Conservation (phyloP, 2,113 vertebrate genomes). For the Oenanthe melanoleuca region DNA sequence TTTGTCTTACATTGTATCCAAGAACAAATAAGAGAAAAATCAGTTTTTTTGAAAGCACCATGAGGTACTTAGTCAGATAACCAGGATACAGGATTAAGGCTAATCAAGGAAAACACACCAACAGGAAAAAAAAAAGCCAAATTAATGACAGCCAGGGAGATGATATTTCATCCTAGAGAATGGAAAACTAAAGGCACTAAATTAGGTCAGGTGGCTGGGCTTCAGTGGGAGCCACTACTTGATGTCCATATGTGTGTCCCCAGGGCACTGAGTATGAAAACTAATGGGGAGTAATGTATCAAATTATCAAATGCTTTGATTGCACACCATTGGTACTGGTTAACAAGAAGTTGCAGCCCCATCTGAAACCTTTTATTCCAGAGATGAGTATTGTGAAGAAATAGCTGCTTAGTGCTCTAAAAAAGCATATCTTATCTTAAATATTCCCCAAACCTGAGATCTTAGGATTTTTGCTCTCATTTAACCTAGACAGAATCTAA, state of each 20-base stretch:
- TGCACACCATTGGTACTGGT: neutral
- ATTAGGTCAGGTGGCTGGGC: neutral
- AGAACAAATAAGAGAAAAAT: neutral
- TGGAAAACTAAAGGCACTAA: neutral
- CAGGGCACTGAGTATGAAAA: neutral
- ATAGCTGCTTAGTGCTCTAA: neutral
- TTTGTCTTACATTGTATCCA: neutral
- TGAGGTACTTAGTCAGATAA: neutral
- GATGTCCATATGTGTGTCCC: neutral
- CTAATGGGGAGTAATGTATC: neutral
- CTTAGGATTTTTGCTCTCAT: neutral
- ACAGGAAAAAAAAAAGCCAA: neutral
- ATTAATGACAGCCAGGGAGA: neutral
- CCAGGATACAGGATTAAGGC: neutral
- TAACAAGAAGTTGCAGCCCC: neutral
- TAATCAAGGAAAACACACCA: neutral
- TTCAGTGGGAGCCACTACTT: neutral
- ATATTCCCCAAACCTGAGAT: neutral
- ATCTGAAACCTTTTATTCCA: neutral
- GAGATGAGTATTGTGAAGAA: neutral
- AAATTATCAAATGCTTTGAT: neutral
- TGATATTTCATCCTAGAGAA: neutral
- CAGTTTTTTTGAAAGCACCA: neutral
- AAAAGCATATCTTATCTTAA: neutral
- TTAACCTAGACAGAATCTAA: neutral